phyloP scores from a whole-genome alignment of 1,140 invertebrate genomes.

The Amyelois transitella region DNA sequence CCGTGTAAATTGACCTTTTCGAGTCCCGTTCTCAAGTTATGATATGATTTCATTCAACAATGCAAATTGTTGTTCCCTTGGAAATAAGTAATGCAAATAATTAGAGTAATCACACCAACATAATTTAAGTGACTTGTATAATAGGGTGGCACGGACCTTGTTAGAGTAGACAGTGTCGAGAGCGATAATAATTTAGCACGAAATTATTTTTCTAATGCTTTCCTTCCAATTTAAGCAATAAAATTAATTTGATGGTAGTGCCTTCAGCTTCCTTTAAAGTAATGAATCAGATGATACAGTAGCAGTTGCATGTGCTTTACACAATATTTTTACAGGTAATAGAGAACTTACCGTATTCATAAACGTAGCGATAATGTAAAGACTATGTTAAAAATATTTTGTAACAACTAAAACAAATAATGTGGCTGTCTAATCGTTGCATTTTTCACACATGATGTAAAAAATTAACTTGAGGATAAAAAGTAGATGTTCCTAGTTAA shows the following conservation, averaged over 20 bases:
- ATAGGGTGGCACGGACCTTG: conserved; percentile 38
- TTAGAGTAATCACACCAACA: conserved; percentile 19
- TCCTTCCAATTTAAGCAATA: conserved; percentile 65
- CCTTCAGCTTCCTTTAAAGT: conserved; percentile 68
- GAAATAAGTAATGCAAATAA: conserved; percentile 14
- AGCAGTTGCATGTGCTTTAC: conserved; percentile 66
- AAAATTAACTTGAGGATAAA: conserved; percentile 45
- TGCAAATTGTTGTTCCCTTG: conserved; percentile 36
- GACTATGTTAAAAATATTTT: conserved; percentile 62
- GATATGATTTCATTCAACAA: conserved; percentile 35
- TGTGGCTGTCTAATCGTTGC: conserved; percentile 69
- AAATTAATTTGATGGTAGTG: conserved; percentile 68
- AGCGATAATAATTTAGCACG: conserved; percentile 43
- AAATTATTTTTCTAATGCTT: conserved; percentile 67
- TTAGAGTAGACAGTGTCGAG: conserved; percentile 40
- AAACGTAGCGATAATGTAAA: conserved; percentile 64
- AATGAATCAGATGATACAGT: conserved; percentile 51
- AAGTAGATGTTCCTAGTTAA: conserved; percentile 67
- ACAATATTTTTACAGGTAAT: conserved; percentile 71
- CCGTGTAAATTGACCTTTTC: conserved; percentile 4
- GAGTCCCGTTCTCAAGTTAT: conserved; percentile 8
- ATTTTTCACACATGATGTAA: conserved; percentile 64
- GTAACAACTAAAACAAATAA: conserved; percentile 56
- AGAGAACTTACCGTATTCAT: conserved; percentile 69
- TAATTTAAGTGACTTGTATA: conserved; percentile 35